Percentiles rank a stretch among this genome's conserved stretches.
phyloP scores from a whole-genome alignment of 2,888 invertebrate species.

The Leucophora obtusa region DNA sequence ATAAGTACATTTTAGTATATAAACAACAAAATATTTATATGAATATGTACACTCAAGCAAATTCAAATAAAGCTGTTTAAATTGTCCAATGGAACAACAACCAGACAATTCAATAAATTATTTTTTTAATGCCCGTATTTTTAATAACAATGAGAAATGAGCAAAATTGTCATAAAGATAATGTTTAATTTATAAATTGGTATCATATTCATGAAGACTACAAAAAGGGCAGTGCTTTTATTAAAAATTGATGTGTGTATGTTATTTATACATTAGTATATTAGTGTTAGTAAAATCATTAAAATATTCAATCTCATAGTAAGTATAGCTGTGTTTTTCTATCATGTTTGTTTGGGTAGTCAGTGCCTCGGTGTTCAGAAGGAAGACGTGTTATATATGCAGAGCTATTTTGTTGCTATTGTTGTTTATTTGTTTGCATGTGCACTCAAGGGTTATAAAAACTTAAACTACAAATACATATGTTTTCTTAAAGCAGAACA shows the following conservation, averaged over 20 bases:
- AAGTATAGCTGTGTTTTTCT: not conserved
- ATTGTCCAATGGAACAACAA: too few relatives aligned
- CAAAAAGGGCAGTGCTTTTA: too few relatives aligned
- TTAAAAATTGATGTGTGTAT: not conserved
- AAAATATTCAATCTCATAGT: conserved; percentile 6
- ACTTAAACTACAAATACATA: conserved; percentile 74
- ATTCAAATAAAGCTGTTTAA: too few relatives aligned
- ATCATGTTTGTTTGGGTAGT: conserved; percentile 21
- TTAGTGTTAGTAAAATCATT: conserved; percentile 41
- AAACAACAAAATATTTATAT: conserved; percentile 10
- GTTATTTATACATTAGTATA: not conserved
- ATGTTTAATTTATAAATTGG: too few relatives aligned
- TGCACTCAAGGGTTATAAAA: conserved; percentile 77
- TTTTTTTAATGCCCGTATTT: too few relatives aligned
- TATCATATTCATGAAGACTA: too few relatives aligned
- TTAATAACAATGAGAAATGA: too few relatives aligned
- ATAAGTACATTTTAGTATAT: not conserved
- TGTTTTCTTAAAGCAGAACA: conserved; percentile 60
- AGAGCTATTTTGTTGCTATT: conserved; percentile 46
- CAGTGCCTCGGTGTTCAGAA: conserved; percentile 59
- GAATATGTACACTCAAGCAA: not conserved
- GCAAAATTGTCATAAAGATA: too few relatives aligned
- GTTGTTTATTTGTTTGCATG: conserved; percentile 70
- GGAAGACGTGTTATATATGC: conserved; percentile 33
- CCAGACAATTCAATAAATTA: too few relatives aligned